These are phyloP conservation scores for Myopa testacea DNA, from an alignment of 2,888 invertebrate genomes.

Conservation along the genomic window DNA sequence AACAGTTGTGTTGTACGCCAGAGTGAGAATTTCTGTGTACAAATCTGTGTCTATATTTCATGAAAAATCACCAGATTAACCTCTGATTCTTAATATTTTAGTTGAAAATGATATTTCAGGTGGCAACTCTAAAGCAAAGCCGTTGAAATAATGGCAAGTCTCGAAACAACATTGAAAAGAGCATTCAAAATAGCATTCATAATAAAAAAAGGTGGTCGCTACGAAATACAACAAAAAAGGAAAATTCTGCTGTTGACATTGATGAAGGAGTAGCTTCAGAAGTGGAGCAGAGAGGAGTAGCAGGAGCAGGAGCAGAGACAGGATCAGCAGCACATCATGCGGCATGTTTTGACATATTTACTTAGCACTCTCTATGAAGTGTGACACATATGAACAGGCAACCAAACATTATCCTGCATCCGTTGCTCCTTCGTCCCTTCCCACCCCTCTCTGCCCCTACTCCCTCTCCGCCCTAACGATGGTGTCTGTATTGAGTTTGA, in stretches of 20 bases:
- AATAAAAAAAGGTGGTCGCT: too few species aligned
- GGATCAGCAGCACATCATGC: constrained; percentile 8
- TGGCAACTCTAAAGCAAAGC: too few species aligned
- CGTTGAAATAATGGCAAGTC: too few species aligned
- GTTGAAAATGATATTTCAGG: too few species aligned
- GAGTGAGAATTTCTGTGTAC: too few species aligned
- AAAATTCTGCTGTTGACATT: background rate
- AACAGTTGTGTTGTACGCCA: too few species aligned
- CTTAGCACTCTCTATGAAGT: constrained; percentile 24
- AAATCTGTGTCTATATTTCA: too few species aligned
- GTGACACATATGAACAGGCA: constrained; percentile 5
- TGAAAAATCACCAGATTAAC: too few species aligned
- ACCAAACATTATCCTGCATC: background rate
- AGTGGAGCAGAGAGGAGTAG: background rate
- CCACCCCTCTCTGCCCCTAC: background rate
- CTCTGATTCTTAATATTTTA: too few species aligned
- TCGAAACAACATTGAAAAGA: background rate
- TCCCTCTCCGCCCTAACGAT: background rate
- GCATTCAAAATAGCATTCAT: background rate
- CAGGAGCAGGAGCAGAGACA: background rate
- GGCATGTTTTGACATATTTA: constrained; percentile 31
- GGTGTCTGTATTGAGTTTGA: background rate
- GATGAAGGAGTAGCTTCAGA: background rate
- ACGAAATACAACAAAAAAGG: background rate
- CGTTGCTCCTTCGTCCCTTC: background rate